Evolutionary conservation across 2,888 invertebrate species (phyloP).

Genomic region (Glyphotaelius pellucidus): DNA sequence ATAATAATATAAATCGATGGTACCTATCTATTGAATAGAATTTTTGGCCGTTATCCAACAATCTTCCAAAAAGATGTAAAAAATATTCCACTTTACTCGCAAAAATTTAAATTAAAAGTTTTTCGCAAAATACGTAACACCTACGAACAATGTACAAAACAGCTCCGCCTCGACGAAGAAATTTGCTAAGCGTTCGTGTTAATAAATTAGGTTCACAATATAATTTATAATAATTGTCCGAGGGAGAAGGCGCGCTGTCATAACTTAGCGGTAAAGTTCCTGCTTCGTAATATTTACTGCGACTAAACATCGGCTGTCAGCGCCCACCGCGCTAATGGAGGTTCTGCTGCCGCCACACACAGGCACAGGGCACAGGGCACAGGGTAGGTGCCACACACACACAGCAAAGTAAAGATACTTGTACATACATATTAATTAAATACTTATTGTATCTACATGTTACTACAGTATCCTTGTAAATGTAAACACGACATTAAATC

Average conservation of each 20-base stretch:
- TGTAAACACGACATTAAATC: too few relatives aligned
- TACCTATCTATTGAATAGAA: too few relatives aligned
- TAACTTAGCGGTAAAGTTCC: constrained; percentile 60
- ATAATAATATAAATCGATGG: too few relatives aligned
- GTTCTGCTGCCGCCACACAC: background rate
- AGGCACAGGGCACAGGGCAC: too few relatives aligned
- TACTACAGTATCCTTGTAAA: too few relatives aligned
- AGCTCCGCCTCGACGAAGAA: background rate
- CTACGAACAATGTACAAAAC: background rate
- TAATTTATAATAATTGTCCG: constrained; percentile 56
- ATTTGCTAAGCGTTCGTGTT: constrained; percentile 29
- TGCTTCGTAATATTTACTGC: constrained; percentile 61
- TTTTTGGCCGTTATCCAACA: too few relatives aligned
- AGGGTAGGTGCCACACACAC: too few relatives aligned
- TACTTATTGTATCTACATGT: too few relatives aligned
- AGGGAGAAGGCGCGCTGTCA: constrained; percentile 50
- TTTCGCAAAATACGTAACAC: background rate
- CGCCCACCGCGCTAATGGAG: constrained; percentile 28
- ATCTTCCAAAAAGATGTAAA: too few relatives aligned
- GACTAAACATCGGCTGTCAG: constrained; percentile 63
- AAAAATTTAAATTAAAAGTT: background rate
- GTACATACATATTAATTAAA: too few relatives aligned
- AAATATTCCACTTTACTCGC: background rate
- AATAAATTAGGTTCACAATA: constrained; percentile 37
- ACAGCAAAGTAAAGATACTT: background rate